phyloP scores from a whole-genome alignment of 2,888 invertebrate species.

The Plagiodera versicolora region DNA sequence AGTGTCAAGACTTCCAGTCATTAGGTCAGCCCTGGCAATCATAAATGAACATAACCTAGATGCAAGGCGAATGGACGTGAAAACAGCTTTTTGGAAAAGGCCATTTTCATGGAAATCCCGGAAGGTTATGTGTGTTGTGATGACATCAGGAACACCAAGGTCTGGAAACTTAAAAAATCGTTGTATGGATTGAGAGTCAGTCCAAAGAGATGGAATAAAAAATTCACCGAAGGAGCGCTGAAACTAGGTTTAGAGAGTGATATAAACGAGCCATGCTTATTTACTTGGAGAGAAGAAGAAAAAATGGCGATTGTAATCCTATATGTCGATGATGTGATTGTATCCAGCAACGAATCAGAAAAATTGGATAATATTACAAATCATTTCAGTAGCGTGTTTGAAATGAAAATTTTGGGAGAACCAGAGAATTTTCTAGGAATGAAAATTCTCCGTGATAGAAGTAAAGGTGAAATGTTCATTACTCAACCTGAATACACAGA shows the following conservation, averaged over 20 bases:
- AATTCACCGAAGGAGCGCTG: conserved; percentile 10
- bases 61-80: conserved; percentile 10
- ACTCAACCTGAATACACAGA: conserved; percentile 14
- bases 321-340: conserved; percentile 15
- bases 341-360: conserved; percentile 7
- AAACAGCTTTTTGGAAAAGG: conserved; percentile 17
- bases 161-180: conserved; percentile 12
- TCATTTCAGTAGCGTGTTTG: conserved; percentile 8
- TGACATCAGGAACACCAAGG: conserved; percentile 9
- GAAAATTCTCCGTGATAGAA: neutral
- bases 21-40: conserved; percentile 10
- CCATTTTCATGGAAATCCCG: conserved; percentile 14
- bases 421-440: conserved; percentile 15
- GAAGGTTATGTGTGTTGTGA: conserved; percentile 1
- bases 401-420: conserved; percentile 14
- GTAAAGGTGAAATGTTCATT: neutral
- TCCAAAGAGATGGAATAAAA: conserved; percentile 16
- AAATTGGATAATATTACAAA: conserved; percentile 12
- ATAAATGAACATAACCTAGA: conserved; percentile 15
- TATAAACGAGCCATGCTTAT: conserved; percentile 11
- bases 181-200: conserved; percentile 9
- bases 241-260: conserved; percentile 10
- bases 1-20: neutral
- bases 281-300: conserved; percentile 16
- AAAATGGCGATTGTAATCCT: conserved; percentile 2